Conservation (phyloP, 1,140 invertebrate species). For the Lepidotrigona ventralis region DNA sequence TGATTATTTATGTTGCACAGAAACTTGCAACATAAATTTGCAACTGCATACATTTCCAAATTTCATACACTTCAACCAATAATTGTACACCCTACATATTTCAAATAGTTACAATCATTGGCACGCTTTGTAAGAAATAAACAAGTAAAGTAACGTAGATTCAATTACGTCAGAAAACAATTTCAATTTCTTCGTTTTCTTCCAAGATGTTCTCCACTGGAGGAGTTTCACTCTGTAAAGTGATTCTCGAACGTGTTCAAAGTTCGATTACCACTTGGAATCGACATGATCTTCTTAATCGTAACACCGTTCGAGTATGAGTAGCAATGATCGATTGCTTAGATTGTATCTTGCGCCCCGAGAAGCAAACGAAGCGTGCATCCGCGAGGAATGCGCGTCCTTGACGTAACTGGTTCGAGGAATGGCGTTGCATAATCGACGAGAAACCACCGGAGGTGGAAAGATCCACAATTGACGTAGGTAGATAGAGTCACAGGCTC, state of each 20-base stretch:
- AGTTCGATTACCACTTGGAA: neutral
- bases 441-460: constrained; percentile 7
- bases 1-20: too few species aligned
- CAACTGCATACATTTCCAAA: too few species aligned
- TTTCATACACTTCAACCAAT: too few species aligned
- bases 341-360: constrained; percentile 18
- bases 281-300: neutral
- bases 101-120: too few species aligned
- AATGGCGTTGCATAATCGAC: constrained; percentile 61
- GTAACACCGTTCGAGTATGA: neutral
- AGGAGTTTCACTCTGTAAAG: too few species aligned
- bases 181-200: too few species aligned
- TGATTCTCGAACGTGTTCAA: neutral
- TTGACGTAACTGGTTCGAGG: constrained; percentile 60
- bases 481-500: neutral
- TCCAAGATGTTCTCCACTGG: too few species aligned
- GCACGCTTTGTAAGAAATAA: too few species aligned
- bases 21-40: too few species aligned
- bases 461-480: constrained; percentile 25
- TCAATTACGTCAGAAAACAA: too few species aligned
- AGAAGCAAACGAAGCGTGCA: neutral
- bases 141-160: too few species aligned
- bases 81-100: too few species aligned
- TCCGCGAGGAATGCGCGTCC: constrained; percentile 45
- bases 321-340: neutral